Base-by-base conservation (phyloP, 1,140 invertebrate species). In the Euwallacea fornicatus region DNA sequence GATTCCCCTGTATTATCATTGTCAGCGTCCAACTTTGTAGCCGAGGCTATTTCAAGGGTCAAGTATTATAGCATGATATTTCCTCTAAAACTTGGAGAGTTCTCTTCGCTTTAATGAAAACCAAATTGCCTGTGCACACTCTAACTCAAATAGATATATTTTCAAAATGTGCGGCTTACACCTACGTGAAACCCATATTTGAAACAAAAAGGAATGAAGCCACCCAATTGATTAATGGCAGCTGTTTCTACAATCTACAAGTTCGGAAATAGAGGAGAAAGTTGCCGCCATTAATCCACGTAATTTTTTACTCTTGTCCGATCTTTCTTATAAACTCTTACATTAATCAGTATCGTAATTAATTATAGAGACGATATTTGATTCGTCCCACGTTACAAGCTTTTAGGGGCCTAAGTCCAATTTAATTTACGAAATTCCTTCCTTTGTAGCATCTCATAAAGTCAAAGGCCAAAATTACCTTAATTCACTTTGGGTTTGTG, bases 221-320 rank as follows among this genome's bases (percentile, higher is more conserved):
- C 54, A 42, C 42, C 65, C 16, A 43, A 16, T 55, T 69, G 66
- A 69, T 69, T 69, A 69, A 69, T 69, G 66, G 44, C 47, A 53
- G 50, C 44, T 53, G 56, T 66, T 66, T 66, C 63, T 66, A 66
- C 63, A 47, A 69, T 69, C 56, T 59, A 59, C 55, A 58, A 69
- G 56, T 58, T 69, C 33, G 55, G 42, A 42, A 53, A 59, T 61
- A 42, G 66, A 53, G 56, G 66, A 62, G 53, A 67, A 67, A 67
- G 41, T 56, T 67, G 56, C 54, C 16, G 42, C 66, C 66, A 69
- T 69, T 61, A 59, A 69, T 69, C 66, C 61, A 61, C 11, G 66
- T 69, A 69, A 59, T 67, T 67, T 59, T 67, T 67, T 43, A 13
- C 13, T 66, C 16, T 66, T 66, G 21, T 42, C 47, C 47, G 63